A percentile compares a stretch with the other conserved stretches of the same genome.
Evolutionary conservation across 2,113 vertebrate genomes (phyloP).

Genomic region (Plestiodon gilberti): DNA sequence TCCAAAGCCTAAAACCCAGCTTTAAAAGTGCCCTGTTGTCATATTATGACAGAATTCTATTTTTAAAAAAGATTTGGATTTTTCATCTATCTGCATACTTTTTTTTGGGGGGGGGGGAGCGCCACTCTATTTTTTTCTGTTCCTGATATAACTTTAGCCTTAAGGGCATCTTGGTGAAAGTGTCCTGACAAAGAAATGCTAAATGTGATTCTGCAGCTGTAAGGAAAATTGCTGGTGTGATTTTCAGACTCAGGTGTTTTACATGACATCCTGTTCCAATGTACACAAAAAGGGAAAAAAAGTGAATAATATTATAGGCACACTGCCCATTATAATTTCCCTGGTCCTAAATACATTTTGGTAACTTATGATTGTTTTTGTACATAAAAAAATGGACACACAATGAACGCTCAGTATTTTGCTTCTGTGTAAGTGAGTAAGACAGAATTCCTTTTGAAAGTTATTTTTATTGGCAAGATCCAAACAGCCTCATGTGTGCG

Average conservation of each 20-base stretch:
- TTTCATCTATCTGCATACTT: slow-evolving; percentile 51
- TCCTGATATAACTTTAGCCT: slow-evolving; percentile 54
- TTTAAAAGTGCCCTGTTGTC: slow-evolving; percentile 67
- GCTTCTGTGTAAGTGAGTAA: slow-evolving; percentile 47
- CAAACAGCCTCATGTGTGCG: neutral
- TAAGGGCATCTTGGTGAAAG: slow-evolving; percentile 68
- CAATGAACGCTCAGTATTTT: slow-evolving; percentile 56
- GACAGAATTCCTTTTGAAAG: slow-evolving; percentile 56
- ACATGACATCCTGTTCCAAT: slow-evolving; percentile 47
- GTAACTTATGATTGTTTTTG: slow-evolving; percentile 33
- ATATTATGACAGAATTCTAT: slow-evolving; percentile 54
- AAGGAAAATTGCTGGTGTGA: slow-evolving; percentile 72
- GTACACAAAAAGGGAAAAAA: slow-evolving; percentile 63
- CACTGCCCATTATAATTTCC: slow-evolving; percentile 66
- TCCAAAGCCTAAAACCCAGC: slow-evolving; percentile 64
- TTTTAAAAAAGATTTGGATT: slow-evolving; percentile 42
- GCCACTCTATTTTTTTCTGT: slow-evolving; percentile 55
- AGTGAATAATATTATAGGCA: slow-evolving; percentile 67
- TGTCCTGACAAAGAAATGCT: slow-evolving; percentile 60
- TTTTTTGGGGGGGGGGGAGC: neutral
- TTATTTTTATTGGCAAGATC: slow-evolving; percentile 10
- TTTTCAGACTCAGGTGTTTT: slow-evolving; percentile 49
- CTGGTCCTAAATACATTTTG: slow-evolving; percentile 51
- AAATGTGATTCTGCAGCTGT: slow-evolving; percentile 64
- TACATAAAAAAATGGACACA: slow-evolving; percentile 25